Evolutionary conservation across 2,113 vertebrate genomes (phyloP).

Genomic region (Nycticorax nycticorax): DNA sequence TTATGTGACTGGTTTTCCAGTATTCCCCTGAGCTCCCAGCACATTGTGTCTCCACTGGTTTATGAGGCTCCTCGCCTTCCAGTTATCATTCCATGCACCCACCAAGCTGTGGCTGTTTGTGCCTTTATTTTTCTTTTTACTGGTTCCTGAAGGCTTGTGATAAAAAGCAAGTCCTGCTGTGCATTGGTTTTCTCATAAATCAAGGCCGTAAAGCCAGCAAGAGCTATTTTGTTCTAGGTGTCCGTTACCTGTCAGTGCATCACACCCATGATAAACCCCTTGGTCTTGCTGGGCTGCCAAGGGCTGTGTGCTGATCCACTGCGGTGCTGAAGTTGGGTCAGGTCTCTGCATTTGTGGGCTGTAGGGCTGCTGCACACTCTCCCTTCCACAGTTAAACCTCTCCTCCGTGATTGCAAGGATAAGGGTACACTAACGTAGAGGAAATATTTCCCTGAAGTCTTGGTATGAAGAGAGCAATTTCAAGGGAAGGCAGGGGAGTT

Average conservation of each 20-base stretch:
- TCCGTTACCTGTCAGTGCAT: neutral
- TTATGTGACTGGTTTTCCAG: neutral
- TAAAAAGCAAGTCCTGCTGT: neutral
- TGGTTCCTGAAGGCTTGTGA: neutral
- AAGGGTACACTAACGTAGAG: neutral
- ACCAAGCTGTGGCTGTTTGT: neutral
- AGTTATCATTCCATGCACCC: neutral
- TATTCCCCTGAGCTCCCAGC: neutral
- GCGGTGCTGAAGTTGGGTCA: neutral
- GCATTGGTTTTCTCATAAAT: neutral
- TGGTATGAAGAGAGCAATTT: neutral
- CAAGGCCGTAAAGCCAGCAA: neutral
- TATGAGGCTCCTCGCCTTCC: neutral
- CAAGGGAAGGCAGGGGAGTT: neutral
- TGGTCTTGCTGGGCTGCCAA: neutral
- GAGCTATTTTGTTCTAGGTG: neutral
- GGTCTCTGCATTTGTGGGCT: neutral
- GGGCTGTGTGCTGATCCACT: neutral
- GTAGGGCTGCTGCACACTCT: rapidly evolving
- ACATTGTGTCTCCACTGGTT: neutral
- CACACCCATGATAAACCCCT: rapidly evolving
- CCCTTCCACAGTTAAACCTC: neutral
- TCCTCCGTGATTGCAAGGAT: neutral
- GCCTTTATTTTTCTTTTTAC: neutral
- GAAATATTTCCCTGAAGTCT: neutral